phyloP scores from a whole-genome alignment of 2,113 vertebrate species.

The Brachypteracias leptosomus region DNA sequence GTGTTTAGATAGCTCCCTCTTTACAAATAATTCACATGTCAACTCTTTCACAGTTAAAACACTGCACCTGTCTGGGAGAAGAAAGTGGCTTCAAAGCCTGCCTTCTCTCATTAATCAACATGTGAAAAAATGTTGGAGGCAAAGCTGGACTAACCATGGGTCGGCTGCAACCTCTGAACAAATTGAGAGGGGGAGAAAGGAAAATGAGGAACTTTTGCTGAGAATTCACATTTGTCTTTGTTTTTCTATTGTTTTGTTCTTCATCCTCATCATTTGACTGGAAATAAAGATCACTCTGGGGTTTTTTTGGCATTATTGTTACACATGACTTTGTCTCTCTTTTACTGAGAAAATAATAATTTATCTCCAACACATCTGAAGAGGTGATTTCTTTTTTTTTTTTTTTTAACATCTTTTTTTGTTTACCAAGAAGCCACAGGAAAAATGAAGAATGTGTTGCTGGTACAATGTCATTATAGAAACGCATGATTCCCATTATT shows the following conservation, averaged over 20 bases:
- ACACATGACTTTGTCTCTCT: neutral
- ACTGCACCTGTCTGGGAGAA: slow-evolving; percentile 75
- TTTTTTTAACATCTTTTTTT: neutral
- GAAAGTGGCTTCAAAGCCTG: slow-evolving; percentile 77
- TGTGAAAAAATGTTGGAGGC: slow-evolving; percentile 26
- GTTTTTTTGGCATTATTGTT: neutral
- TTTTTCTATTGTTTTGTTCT: neutral
- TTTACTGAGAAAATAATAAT: neutral
- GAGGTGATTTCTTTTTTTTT: neutral
- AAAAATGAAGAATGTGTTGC: neutral
- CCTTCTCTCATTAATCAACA: slow-evolving; percentile 63
- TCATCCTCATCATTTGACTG: neutral
- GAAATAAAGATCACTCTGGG: neutral
- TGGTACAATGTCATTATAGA: neutral
- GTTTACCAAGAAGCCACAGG: neutral
- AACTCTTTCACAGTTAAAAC: slow-evolving; percentile 77
- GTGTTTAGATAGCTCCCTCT: slow-evolving; percentile 61
- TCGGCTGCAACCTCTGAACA: slow-evolving; percentile 5
- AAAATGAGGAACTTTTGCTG: slow-evolving; percentile 17
- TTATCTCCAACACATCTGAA: neutral
- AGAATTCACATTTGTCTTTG: neutral
- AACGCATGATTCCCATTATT: neutral
- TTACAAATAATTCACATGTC: slow-evolving; percentile 77
- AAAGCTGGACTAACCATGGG: slow-evolving; percentile 20
- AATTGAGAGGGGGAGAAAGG: neutral